phyloP scores from a whole-genome alignment of 2,888 invertebrate species.

The Cryptosula pallasiana region DNA sequence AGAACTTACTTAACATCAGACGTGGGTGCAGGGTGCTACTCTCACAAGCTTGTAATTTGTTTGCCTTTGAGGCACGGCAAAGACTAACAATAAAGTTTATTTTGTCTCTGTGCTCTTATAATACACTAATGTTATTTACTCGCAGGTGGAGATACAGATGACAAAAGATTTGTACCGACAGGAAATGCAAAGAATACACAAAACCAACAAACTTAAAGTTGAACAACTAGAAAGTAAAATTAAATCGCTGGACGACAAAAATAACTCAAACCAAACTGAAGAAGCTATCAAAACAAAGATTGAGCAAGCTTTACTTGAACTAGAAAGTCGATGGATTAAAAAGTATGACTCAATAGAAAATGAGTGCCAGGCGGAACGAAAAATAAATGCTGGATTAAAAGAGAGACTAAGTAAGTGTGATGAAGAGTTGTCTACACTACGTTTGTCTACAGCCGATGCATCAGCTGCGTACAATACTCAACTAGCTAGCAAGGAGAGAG shows the following conservation, averaged over 20 bases:
- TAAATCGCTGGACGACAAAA: neutral
- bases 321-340: constrained; percentile 37
- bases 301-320: neutral
- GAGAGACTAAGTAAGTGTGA: constrained; percentile 45
- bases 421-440: constrained; percentile 43
- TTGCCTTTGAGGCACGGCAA: too few species aligned
- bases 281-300: neutral
- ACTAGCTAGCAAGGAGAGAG: constrained; percentile 34
- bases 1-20: too few species aligned
- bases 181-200: constrained; percentile 1
- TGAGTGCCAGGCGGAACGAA: constrained; percentile 38
- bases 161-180: constrained; percentile 5
- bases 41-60: too few species aligned
- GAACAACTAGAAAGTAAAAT: neutral
- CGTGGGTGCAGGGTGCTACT: too few species aligned
- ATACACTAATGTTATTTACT: too few species aligned
- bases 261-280: neutral
- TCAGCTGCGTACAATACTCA: neutral
- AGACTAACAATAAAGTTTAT: too few species aligned
- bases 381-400: constrained; percentile 40
- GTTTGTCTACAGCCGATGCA: constrained; percentile 32
- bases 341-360: constrained; percentile 35
- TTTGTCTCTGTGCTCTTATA: too few species aligned
- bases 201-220: neutral
- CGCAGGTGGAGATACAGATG: constrained; percentile 11